Conservation (phyloP, 2,113 vertebrate genomes). For the Alethe diademata region DNA sequence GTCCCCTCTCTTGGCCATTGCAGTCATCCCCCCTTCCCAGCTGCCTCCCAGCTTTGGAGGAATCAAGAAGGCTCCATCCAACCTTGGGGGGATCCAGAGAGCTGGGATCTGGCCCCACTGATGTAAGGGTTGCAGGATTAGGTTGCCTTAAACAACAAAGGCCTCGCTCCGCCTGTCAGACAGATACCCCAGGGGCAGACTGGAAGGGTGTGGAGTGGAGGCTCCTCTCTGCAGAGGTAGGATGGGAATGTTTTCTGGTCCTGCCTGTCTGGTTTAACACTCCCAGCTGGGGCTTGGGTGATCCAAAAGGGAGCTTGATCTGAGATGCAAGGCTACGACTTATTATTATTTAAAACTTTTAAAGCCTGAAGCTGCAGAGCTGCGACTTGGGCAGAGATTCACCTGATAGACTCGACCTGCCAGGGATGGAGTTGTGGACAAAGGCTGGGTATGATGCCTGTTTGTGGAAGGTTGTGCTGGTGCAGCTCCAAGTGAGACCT, state of each 20-base stretch:
- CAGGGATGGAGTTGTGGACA: not conserved
- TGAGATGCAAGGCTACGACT: not conserved
- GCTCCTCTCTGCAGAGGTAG: not conserved
- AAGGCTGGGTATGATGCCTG: not conserved
- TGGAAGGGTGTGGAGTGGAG: constrained; percentile 13
- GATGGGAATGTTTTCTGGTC: constrained; percentile 4
- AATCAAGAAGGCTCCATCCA: not conserved
- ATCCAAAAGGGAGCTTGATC: constrained; percentile 13
- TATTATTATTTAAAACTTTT: not conserved
- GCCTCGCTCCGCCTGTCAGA: not conserved
- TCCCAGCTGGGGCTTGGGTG: not conserved
- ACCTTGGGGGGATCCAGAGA: not conserved
- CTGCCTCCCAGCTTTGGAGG: not conserved
- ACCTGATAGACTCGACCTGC: not conserved
- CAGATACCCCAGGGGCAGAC: constrained; percentile 24
- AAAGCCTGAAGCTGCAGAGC: not conserved
- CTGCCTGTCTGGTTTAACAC: constrained; percentile 34
- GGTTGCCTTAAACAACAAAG: not conserved
- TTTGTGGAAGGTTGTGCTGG: not conserved
- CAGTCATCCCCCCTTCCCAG: not conserved
- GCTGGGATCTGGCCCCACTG: not conserved
- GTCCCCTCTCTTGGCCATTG: not conserved
- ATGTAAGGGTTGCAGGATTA: not conserved
- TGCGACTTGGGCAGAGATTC: not conserved
- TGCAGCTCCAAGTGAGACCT: not conserved